These are phyloP conservation scores for Alfaro cultratus DNA, from an alignment of 2,797 vertebrate genomes.

Conservation along the genomic window DNA sequence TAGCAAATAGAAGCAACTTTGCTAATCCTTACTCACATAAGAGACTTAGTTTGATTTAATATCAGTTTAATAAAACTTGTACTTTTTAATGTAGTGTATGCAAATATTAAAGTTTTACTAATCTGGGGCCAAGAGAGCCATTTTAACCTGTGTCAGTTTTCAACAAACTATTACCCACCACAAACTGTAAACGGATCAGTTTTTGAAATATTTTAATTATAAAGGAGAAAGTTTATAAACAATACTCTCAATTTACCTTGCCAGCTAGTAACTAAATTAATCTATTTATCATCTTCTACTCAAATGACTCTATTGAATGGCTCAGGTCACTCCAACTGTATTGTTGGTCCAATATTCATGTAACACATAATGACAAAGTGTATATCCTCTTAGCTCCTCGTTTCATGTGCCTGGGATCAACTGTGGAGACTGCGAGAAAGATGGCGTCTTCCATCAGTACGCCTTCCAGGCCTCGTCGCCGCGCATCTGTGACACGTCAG, in stretches of 20 bases:
- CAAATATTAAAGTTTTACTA: background rate
- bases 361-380: background rate
- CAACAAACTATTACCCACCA: background rate
- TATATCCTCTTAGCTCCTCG: constrained; percentile 48
- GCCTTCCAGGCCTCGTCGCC: constrained; percentile 89
- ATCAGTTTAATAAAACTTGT: background rate
- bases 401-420: constrained; percentile 56
- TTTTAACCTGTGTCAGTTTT: background rate
- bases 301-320: background rate
- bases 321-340: background rate
- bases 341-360: background rate
- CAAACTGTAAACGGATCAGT: background rate
- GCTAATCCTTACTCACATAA: background rate
- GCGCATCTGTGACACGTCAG: constrained; percentile 91
- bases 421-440: constrained; percentile 87
- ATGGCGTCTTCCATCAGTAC: constrained; percentile 88
- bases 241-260: background rate
- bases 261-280: background rate
- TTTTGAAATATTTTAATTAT: background rate
- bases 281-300: background rate
- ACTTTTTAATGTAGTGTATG: background rate
- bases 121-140: background rate
- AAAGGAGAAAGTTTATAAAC: background rate
- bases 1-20: background rate
- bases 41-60: background rate